Evolutionary conservation across 2,797 vertebrate genomes (phyloP).

Genomic region (Atherinosoma microstoma): DNA sequence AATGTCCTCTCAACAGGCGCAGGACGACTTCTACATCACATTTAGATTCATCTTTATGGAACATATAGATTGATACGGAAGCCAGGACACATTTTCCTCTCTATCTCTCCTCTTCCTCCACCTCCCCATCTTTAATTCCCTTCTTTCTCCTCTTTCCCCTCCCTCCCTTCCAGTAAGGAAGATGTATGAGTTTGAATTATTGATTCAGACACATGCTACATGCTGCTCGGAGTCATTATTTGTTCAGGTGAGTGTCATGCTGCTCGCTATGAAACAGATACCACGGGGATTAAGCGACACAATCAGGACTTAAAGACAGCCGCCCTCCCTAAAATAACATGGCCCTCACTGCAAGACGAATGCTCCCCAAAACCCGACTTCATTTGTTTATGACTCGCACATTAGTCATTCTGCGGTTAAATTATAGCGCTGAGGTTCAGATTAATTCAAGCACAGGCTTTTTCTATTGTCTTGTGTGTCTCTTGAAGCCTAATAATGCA

Average conservation of each 20-base stretch:
- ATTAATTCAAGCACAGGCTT: slow-evolving; percentile 73
- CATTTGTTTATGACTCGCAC: slow-evolving; percentile 82
- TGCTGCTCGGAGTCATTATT: slow-evolving; percentile 81
- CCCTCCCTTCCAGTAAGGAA: slow-evolving; percentile 75
- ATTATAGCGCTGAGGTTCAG: slow-evolving; percentile 73
- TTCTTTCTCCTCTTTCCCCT: slow-evolving; percentile 33
- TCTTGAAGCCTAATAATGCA: slow-evolving; percentile 64
- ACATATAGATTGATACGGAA: slow-evolving; percentile 74
- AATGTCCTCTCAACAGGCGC: slow-evolving; percentile 54
- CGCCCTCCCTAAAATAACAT: slow-evolving; percentile 81
- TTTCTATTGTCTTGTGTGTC: slow-evolving; percentile 71
- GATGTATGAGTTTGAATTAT: slow-evolving; percentile 84
- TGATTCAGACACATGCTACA: slow-evolving; percentile 83
- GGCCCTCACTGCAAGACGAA: slow-evolving; percentile 76
- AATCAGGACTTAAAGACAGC: slow-evolving; percentile 83
- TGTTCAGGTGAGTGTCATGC: slow-evolving; percentile 84
- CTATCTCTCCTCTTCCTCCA: slow-evolving; percentile 45
- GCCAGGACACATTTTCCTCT: slow-evolving; percentile 63
- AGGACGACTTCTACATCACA: slow-evolving; percentile 61
- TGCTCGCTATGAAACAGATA: slow-evolving; percentile 80
- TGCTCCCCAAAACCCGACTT: slow-evolving; percentile 77
- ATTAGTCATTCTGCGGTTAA: slow-evolving; percentile 80
- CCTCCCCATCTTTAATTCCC: slow-evolving; percentile 67
- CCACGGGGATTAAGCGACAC: slow-evolving; percentile 81
- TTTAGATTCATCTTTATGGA: slow-evolving; percentile 68